Percentiles rank a stretch among this genome's conserved stretches.
Conservation (phyloP, 2,113 vertebrate species). For the Lophochroa leadbeateri region DNA sequence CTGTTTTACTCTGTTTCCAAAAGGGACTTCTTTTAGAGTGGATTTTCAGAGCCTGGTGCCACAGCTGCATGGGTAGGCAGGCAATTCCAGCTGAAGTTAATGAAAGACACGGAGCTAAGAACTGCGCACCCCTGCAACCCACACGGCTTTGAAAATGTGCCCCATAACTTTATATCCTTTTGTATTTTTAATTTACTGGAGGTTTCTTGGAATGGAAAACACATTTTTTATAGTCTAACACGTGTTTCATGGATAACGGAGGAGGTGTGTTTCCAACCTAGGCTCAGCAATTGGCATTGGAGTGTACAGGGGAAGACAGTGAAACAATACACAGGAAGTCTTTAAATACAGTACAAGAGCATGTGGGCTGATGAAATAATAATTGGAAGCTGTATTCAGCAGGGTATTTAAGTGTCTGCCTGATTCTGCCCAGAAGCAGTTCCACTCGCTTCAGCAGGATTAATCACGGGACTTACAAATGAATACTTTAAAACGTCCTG, state of each 20-base stretch:
- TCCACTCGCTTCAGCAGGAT: neutral
- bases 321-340: neutral
- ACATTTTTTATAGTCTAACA: neutral
- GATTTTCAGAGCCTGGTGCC: neutral
- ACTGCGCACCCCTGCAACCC: neutral
- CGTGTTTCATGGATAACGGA: neutral
- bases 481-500: neutral
- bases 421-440: neutral
- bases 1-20: neutral
- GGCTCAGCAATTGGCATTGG: neutral
- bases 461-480: neutral
- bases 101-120: neutral
- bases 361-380: neutral
- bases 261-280: neutral
- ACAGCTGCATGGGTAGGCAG: neutral
- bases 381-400: neutral
- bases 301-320: neutral
- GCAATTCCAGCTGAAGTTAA: neutral
- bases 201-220: neutral
- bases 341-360: slow-evolving; percentile 15
- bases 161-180: neutral
- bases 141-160: neutral
- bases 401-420: neutral
- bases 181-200: neutral
- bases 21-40: neutral